Evolutionary conservation across 1,140 invertebrate genomes (phyloP).

Genomic region (Microplitis mediator): DNA sequence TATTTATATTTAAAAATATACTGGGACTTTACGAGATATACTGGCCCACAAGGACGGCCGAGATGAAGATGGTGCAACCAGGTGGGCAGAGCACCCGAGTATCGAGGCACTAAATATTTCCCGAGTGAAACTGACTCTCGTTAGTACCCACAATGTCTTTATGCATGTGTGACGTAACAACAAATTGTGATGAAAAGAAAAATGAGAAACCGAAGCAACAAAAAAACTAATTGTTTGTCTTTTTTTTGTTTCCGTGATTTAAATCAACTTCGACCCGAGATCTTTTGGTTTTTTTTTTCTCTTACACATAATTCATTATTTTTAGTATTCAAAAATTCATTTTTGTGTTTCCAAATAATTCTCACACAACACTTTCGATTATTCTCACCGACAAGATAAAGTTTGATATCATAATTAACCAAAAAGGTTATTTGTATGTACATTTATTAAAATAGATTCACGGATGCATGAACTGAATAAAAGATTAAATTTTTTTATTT

Average conservation of each 20-base stretch:
- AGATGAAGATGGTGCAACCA: slow-evolving; percentile 10
- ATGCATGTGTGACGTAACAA: not conserved
- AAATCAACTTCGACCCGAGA: no score
- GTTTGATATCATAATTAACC: not conserved
- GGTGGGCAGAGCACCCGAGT: slow-evolving; percentile 15
- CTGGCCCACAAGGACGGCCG: no score
- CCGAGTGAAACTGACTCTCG: slow-evolving; percentile 4
- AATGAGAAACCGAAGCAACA: no score
- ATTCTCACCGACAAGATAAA: not conserved
- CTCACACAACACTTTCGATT: not conserved
- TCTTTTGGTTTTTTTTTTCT: no score
- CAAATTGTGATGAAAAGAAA: no score
- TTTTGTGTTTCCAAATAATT: no score
- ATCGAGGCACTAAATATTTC: slow-evolving; percentile 9
- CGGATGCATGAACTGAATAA: not conserved
- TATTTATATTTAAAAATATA: no score
- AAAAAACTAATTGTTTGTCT: no score
- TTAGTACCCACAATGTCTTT: not conserved
- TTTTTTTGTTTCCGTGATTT: no score
- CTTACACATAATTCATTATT: no score
- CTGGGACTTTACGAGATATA: no score
- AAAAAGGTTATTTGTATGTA: not conserved
- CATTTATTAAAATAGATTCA: not conserved
- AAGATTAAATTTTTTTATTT: not conserved
- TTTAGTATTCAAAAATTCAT: no score